Evolutionary conservation across 2,113 vertebrate species (phyloP).

Genomic region (Bubo blakistoni): DNA sequence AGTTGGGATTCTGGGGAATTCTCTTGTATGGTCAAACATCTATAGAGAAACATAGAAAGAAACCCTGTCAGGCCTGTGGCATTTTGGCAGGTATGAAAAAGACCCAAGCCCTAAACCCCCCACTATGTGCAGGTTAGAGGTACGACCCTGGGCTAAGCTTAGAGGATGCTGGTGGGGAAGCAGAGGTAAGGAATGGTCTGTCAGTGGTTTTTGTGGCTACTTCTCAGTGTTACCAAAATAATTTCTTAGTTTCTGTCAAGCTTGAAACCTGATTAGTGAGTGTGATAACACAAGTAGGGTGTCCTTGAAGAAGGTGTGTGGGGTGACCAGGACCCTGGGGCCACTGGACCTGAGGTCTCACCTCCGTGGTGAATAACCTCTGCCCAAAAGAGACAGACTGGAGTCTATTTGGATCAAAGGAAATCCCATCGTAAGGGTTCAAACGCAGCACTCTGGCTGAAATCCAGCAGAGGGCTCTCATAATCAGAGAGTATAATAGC

Average conservation of each 20-base stretch:
- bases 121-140: not conserved
- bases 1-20: not conserved
- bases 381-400: not conserved
- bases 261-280: not conserved
- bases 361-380: not conserved
- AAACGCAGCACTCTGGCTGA: not conserved
- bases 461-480: conserved; percentile 4
- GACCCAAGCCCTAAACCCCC: not conserved
- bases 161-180: not conserved
- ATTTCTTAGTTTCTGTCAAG: not conserved
- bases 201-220: not conserved
- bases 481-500: not conserved
- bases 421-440: not conserved
- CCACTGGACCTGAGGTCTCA: not conserved
- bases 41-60: not conserved
- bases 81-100: not conserved
- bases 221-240: not conserved
- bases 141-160: not conserved
- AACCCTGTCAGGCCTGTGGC: not conserved
- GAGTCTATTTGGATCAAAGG: not conserved
- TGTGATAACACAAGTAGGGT: not conserved
- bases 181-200: not conserved
- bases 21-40: not conserved
- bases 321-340: not conserved
- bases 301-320: not conserved